These are phyloP conservation scores for Threskiornis aethiopicus DNA, from an alignment of 2,797 vertebrate species.

Conservation along the genomic window DNA sequence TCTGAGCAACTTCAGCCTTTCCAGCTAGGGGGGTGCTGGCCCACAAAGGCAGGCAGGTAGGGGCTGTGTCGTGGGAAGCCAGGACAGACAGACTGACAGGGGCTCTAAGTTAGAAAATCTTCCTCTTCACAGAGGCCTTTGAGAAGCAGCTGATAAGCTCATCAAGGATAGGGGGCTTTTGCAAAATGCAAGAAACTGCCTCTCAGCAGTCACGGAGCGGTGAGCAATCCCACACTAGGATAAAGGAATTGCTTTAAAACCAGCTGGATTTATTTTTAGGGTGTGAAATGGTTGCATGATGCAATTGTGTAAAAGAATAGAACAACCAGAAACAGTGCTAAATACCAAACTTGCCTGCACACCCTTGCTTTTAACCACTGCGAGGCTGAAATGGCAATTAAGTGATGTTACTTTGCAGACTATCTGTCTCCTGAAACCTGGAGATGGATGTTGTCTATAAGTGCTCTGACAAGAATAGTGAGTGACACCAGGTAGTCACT, in stretches of 20 bases:
- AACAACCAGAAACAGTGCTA: neutral
- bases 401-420: neutral
- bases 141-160: neutral
- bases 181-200: neutral
- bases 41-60: neutral
- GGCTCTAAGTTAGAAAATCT: neutral
- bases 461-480: neutral
- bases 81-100: neutral
- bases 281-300: neutral
- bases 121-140: neutral
- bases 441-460: neutral
- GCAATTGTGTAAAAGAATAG: neutral
- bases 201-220: neutral
- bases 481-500: neutral
- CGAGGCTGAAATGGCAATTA: neutral
- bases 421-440: neutral
- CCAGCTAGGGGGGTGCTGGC: neutral
- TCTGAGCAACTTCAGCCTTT: neutral
- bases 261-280: constrained; percentile 3
- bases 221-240: neutral
- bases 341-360: neutral
- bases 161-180: neutral
- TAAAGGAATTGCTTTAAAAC: neutral
- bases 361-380: neutral
- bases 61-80: neutral